phyloP scores from a whole-genome alignment of 1,140 invertebrate genomes.

The Anoplophora glabripennis region DNA sequence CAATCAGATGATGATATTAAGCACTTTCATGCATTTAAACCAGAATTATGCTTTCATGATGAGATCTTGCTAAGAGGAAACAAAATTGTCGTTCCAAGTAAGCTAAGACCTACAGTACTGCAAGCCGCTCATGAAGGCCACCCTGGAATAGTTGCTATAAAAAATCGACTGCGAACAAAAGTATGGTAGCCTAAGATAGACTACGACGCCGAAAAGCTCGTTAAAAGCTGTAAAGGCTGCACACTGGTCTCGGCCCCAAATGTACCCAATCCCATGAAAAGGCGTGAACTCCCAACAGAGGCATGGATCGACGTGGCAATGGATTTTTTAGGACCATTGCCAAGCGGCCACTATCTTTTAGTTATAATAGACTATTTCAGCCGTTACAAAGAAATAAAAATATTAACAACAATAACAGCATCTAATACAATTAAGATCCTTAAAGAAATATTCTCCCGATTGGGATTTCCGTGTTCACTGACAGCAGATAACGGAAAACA shows the following conservation, averaged over 20 bases:
- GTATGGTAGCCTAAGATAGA: slow-evolving; percentile 56
- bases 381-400: slow-evolving; percentile 22
- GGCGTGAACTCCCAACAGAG: slow-evolving; percentile 34
- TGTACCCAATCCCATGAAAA: slow-evolving; percentile 34
- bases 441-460: no score
- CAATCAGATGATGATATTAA: neutral
- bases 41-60: no score
- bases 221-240: slow-evolving; percentile 51
- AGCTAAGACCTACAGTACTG: slow-evolving; percentile 35
- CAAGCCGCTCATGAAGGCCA: slow-evolving; percentile 51
- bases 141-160: slow-evolving; percentile 55
- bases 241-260: slow-evolving; percentile 33
- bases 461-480: no score
- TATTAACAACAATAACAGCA: neutral
- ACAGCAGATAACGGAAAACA: no score
- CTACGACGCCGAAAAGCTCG: slow-evolving; percentile 47
- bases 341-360: slow-evolving; percentile 38
- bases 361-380: slow-evolving; percentile 29
- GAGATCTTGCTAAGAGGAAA: slow-evolving; percentile 3
- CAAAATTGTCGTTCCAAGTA: slow-evolving; percentile 11
- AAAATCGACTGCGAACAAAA: slow-evolving; percentile 53
- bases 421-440: neutral
- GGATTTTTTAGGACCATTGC: slow-evolving; percentile 42
- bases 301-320: slow-evolving; percentile 45
- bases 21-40: no score